Conservation (phyloP, 2,888 invertebrate species). For the Brachycybe producta region DNA sequence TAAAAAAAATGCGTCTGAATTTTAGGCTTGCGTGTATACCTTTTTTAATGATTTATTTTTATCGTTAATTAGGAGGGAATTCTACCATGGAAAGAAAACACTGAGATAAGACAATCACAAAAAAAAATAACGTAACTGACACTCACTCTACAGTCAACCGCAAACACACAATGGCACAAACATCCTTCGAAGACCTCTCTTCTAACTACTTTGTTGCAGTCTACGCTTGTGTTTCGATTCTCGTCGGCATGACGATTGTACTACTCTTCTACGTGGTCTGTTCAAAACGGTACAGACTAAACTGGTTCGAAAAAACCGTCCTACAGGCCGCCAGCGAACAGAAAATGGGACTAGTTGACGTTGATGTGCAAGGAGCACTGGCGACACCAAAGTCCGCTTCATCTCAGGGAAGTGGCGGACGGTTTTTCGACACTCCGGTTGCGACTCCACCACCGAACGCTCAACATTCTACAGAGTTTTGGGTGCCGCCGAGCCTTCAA, state of each 20-base stretch:
- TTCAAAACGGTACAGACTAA: conserved; percentile 42
- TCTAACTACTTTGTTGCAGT: conserved; percentile 18
- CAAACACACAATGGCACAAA: no score
- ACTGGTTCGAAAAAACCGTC: conserved; percentile 47
- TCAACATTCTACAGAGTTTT: conserved; percentile 29
- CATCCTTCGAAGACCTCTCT: no score
- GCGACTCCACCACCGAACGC: conserved; percentile 18
- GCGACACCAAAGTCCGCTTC: conserved; percentile 13
- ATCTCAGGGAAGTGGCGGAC: conserved; percentile 14
- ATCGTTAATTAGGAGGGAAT: no score
- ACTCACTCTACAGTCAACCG: no score
- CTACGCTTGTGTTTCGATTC: conserved; percentile 17
- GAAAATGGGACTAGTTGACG: not conserved
- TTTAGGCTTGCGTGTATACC: no score
- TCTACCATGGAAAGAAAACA: no score
- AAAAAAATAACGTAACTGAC: no score
- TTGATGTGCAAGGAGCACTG: not conserved
- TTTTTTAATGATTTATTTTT: no score
- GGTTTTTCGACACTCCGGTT: conserved; percentile 7
- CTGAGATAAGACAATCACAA: no score
- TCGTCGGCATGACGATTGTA: conserved; percentile 18
- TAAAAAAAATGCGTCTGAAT: no score
- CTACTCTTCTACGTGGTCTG: conserved; percentile 41
- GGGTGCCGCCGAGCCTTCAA: conserved; percentile 30
- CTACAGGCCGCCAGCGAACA: conserved; percentile 38